Evolutionary conservation across 2,888 invertebrate species (phyloP), one percentile per base, ranked within the genome.

Genomic region (Cistogaster globosa): DNA sequence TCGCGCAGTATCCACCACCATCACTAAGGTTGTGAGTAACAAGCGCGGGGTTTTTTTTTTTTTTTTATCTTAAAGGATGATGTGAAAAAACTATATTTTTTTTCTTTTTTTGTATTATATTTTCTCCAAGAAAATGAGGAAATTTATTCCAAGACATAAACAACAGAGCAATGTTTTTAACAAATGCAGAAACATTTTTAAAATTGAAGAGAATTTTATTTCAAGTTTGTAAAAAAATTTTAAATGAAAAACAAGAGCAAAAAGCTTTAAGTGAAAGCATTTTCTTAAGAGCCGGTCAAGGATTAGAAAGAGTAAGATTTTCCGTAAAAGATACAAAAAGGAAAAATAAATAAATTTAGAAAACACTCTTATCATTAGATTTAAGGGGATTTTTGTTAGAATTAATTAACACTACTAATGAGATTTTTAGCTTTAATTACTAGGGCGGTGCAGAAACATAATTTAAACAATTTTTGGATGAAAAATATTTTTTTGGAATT

Each of bases 1-100:
- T 79, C 82, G 75, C 85, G 85, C 81, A 81, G 68, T 77, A 77
- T 74, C 81, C 80, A 81, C 77, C 84, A 84, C 84, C 84, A 87
- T 78, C 77, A 32, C 32, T 32, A 71, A 45, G 48, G 14, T 8
- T 62, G 12, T 62, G 62, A 67, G 51, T 6, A 72, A 36, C 26
- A 48, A 26, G 57, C 68, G 78, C 74, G 83, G 51, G 20, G 20
- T 36, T 20, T 18, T 58, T 58, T 80, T 53, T 55, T 51, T 65
- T 80, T 53, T 55, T 51, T 65, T 80, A 67, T 42, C 51, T 2
- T 57, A 6, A 36, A 36, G 14, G 9, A 5, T 26, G 8, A 16
- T 38, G 42, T 16, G 22, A 45, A 79, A 72, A 72, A 65, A 65
- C 26, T 26, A 42, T 26, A 48, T 55, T 6, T 12, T 32, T 26